Base-by-base conservation (phyloP, 1,140 invertebrate genomes). In the Parasteatoda tepidariorum region DNA sequence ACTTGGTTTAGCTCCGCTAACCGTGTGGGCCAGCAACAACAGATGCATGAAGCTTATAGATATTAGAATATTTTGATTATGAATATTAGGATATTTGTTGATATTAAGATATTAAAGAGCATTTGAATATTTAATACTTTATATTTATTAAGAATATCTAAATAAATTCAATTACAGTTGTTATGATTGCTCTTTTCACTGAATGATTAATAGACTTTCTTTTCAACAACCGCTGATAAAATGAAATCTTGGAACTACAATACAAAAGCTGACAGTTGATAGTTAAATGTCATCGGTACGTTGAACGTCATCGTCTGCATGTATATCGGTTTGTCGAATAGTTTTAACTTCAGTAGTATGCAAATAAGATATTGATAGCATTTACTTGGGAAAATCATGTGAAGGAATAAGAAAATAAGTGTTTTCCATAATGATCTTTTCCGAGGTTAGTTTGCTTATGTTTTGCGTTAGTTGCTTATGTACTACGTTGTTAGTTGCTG, bases 321-420 rank as follows among this genome's bases (percentile, higher is more conserved):
- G 75, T 33, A 78, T 67, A 78, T 67, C 61, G 67, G 41, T 67
- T 26, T 26, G 15, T 24, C 18, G 62, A 67, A 78, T 55, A 31
- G 38, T 55, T 54, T 57, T 34, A 78, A 55, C 75, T 33, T 67
- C 41, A 38, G 22, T 22, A 22, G 34, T 34, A 78, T 78, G 75
- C 75, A 78, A 78, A 78, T 66, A 78, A 78, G 62, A 67, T 64
- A 59, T 76, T 78, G 75, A 78, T 78, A 57, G 48, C 30, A 78
- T 78, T 78, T 62, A 34, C 33, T 62, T 67, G 15, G 62, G 75
- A 41, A 78, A 78, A 54, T 78, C 75, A 78, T 54, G 74, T 30
- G 31, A 59, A 28, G 18, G 24, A 67, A 64, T 33, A 66, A 41
- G 26, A 57, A 78, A 78, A 78, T 78, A 67, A 78, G 67, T 78